Percentiles rank a stretch among this genome's conserved stretches.
These are phyloP conservation scores for Melinaea menophilus DNA, from an alignment of 2,888 invertebrate genomes.

Conservation along the genomic window DNA sequence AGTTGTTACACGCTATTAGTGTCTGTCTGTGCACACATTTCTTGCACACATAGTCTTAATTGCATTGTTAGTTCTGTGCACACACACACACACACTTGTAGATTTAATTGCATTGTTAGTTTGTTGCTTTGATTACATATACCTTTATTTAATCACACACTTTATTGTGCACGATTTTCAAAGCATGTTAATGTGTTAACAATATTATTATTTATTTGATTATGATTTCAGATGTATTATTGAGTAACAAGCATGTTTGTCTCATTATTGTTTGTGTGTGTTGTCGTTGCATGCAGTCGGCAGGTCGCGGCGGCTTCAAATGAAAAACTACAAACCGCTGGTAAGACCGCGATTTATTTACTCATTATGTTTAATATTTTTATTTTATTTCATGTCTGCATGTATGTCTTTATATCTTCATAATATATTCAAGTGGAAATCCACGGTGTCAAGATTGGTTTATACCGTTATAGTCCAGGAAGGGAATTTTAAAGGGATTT, in stretches of 20 bases:
- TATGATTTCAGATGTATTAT: conserved; percentile 30
- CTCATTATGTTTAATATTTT: conserved; percentile 7
- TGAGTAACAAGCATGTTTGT: conserved; percentile 40
- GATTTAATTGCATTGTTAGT: background rate
- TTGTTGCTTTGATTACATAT: conserved; percentile 1
- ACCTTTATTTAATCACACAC: background rate
- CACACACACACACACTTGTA: too few relatives aligned
- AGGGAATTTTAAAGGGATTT: too few relatives aligned
- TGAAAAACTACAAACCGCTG: conserved; percentile 72
- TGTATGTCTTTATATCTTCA: background rate
- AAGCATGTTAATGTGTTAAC: background rate
- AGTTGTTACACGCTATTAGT: too few relatives aligned
- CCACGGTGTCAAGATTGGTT: too few relatives aligned
- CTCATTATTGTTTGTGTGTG: conserved; percentile 51
- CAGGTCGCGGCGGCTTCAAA: conserved; percentile 52
- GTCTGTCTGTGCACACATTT: too few relatives aligned
- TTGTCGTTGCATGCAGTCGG: conserved; percentile 68
- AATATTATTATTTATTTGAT: conserved; percentile 13
- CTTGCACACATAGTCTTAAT: too few relatives aligned
- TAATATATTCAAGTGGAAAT: too few relatives aligned
- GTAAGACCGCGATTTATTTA: conserved; percentile 45
- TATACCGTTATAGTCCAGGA: too few relatives aligned
- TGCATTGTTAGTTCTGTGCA: background rate
- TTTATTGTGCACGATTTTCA: too few relatives aligned
- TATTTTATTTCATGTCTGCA: background rate